phyloP scores from a whole-genome alignment of 2,113 vertebrate genomes.

The Ciconia stormi region DNA sequence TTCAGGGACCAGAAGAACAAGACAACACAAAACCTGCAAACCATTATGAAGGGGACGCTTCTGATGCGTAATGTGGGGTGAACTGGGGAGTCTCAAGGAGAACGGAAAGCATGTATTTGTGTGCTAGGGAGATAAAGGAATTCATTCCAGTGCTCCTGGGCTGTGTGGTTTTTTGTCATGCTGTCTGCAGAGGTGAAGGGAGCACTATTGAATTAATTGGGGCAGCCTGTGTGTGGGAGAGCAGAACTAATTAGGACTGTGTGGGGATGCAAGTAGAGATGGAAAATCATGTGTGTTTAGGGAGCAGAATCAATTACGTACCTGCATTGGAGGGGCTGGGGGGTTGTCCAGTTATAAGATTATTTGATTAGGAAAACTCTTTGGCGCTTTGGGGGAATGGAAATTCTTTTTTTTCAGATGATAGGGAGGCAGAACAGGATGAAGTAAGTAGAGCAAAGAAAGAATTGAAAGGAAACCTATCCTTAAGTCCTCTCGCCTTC shows the following conservation, averaged over 20 bases:
- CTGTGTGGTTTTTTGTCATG: not conserved
- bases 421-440: not conserved
- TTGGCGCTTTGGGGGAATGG: not conserved
- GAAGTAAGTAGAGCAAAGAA: not conserved
- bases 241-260: not conserved
- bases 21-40: not conserved
- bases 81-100: not conserved
- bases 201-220: not conserved
- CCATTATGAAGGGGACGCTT: not conserved
- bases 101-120: not conserved
- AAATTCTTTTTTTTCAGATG: not conserved
- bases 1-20: not conserved
- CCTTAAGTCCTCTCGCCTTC: not conserved
- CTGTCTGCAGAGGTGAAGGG: not conserved
- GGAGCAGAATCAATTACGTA: not conserved
- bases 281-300: not conserved
- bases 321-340: not conserved
- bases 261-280: not conserved
- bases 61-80: not conserved
- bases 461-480: not conserved
- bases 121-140: not conserved
- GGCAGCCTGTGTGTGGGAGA: not conserved
- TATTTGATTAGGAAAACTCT: not conserved
- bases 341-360: not conserved
- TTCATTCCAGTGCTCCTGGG: not conserved